phyloP scores from a whole-genome alignment of 1,140 invertebrate species.

The Atta colombica region DNA sequence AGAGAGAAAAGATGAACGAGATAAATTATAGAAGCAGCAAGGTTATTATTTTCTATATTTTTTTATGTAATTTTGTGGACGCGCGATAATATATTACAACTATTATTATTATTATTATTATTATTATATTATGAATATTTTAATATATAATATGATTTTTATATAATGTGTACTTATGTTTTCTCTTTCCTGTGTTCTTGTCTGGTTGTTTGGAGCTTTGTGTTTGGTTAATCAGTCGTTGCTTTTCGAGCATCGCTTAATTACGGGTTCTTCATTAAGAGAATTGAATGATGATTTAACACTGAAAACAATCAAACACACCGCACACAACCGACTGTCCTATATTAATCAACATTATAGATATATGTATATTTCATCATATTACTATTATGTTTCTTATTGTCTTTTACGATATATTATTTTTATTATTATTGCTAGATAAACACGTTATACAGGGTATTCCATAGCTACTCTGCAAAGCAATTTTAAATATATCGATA shows the following conservation, averaged over 20 bases:
- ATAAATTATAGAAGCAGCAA: conserved; percentile 75
- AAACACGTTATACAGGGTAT: conserved; percentile 16
- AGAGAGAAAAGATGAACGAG: conserved; percentile 34
- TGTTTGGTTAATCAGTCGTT: conserved; percentile 67
- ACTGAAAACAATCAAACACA: conserved; percentile 58
- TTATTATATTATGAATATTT: conserved; percentile 85
- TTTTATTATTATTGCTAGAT: conserved; percentile 26
- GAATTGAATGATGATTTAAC: conserved; percentile 39
- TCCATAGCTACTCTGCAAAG: not conserved
- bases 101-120: conserved; percentile 82
- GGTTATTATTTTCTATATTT: conserved; percentile 87
- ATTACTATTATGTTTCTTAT: conserved; percentile 72
- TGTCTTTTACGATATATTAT: conserved; percentile 67
- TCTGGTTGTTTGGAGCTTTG: conserved; percentile 72
- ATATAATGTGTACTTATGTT: conserved; percentile 82
- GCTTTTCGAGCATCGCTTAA: conserved; percentile 4
- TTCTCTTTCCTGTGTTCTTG: conserved; percentile 80
- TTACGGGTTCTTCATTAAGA: conserved; percentile 30
- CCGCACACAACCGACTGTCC: conserved; percentile 48
- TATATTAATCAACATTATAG: conserved; percentile 64
- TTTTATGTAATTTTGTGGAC: conserved; percentile 86
- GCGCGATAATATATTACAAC: conserved; percentile 85
- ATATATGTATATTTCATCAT: conserved; percentile 69
- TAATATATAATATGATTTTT: conserved; percentile 86
- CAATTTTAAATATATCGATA: not conserved